phyloP scores from a whole-genome alignment of 2,888 invertebrate species.

The Lepidochitona cinerea region DNA sequence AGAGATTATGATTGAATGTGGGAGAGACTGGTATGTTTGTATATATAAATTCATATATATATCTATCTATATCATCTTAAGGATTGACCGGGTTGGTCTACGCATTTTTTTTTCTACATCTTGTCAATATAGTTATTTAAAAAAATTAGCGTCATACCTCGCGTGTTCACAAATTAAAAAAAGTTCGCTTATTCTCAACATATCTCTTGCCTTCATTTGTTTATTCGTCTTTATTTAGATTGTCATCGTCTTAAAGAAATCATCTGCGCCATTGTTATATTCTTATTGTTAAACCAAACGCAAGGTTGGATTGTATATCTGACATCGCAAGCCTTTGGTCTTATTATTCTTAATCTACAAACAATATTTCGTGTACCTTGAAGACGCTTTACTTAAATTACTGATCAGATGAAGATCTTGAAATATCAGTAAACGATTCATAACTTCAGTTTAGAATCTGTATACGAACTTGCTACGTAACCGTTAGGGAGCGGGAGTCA shows the following conservation, averaged over 20 bases:
- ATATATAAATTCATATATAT: not conserved
- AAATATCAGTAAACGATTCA: no score
- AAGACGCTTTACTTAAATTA: no score
- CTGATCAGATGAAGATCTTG: no score
- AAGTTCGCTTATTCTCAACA: conserved; percentile 1
- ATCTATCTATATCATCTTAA: not conserved
- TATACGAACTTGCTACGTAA: no score
- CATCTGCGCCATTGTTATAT: no score
- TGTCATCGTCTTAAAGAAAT: not conserved
- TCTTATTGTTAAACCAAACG: no score
- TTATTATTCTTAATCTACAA: no score
- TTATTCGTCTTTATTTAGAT: not conserved
- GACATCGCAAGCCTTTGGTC: no score
- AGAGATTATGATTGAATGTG: conserved; percentile 3
- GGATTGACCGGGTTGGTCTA: not conserved
- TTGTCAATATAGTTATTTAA: conserved; percentile 3
- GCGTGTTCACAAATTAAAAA: conserved; percentile 5
- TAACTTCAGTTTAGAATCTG: no score
- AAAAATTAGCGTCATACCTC: not conserved
- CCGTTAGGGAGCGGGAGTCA: no score
- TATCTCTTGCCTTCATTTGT: not conserved
- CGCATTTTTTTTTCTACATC: not conserved
- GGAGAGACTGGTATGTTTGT: not conserved
- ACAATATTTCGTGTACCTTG: no score
- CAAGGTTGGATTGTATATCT: no score